Conservation (phyloP, 2,113 vertebrate species). For the Gallinago jamesoni region DNA sequence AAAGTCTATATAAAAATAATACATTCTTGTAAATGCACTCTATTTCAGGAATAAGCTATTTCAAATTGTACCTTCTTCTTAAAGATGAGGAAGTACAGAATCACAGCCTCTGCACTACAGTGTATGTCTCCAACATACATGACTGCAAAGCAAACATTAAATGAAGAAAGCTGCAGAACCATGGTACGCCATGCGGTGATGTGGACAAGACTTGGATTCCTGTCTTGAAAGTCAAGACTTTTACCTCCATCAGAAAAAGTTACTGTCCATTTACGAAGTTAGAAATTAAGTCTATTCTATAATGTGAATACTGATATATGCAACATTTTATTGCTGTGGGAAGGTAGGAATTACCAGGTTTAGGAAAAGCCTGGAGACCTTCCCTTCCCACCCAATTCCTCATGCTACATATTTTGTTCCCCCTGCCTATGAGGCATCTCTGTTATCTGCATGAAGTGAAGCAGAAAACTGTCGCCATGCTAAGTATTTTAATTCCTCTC, state of each 20-base stretch:
- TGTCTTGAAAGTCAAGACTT: neutral
- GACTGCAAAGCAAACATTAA: neutral
- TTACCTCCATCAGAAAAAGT: neutral
- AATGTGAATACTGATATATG: neutral
- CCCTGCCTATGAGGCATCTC: neutral
- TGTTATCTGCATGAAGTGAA: neutral
- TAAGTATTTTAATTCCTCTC: neutral
- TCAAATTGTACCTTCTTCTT: neutral
- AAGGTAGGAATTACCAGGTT: neutral
- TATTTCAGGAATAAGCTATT: neutral
- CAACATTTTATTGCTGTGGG: neutral
- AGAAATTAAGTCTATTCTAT: neutral
- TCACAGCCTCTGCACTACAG: neutral
- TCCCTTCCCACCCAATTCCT: neutral
- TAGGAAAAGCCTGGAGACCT: neutral
- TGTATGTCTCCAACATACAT: neutral
- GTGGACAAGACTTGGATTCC: fast-evolving
- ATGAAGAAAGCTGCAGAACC: neutral
- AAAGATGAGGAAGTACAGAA: neutral
- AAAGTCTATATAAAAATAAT: neutral
- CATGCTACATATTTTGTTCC: neutral
- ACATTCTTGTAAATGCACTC: neutral
- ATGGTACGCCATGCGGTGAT: neutral
- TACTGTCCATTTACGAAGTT: neutral
- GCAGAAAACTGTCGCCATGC: neutral